Evolutionary conservation across 2,113 vertebrate species (phyloP).

Genomic region (Proteles cristata): DNA sequence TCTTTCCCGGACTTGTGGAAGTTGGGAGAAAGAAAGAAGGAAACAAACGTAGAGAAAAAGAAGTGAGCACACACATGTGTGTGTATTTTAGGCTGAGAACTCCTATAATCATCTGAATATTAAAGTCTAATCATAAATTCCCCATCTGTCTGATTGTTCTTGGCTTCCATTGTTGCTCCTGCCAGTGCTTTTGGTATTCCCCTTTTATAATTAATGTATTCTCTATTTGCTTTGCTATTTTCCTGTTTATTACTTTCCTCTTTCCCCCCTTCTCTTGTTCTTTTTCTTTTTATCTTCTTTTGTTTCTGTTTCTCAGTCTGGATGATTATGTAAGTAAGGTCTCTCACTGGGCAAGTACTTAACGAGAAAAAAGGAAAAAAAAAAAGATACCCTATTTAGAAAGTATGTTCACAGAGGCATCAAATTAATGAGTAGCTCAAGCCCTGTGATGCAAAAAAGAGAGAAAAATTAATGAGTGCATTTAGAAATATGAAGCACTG

Average conservation of each 20-base stretch:
- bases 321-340: slow-evolving; percentile 45
- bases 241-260: not conserved
- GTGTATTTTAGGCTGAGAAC: not conserved
- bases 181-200: not conserved
- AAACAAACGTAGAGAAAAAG: not conserved
- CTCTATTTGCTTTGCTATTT: not conserved
- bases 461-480: not conserved
- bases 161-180: not conserved
- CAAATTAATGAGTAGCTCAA: slow-evolving; percentile 66
- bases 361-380: not conserved
- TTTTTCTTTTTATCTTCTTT: slow-evolving; percentile 47
- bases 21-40: not conserved
- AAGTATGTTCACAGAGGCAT: slow-evolving; percentile 29
- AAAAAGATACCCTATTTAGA: slow-evolving; percentile 43
- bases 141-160: not conserved
- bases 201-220: not conserved
- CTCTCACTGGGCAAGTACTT: not conserved
- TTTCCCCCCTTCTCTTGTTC: not conserved
- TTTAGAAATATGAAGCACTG: slow-evolving; percentile 20
- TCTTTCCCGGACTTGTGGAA: not conserved
- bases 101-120: not conserved
- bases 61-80: not conserved
- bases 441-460: not conserved
- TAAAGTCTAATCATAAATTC: not conserved
- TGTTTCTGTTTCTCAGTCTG: not conserved